phyloP scores from a whole-genome alignment of 2,113 vertebrate genomes.

The Microcebus murinus region DNA sequence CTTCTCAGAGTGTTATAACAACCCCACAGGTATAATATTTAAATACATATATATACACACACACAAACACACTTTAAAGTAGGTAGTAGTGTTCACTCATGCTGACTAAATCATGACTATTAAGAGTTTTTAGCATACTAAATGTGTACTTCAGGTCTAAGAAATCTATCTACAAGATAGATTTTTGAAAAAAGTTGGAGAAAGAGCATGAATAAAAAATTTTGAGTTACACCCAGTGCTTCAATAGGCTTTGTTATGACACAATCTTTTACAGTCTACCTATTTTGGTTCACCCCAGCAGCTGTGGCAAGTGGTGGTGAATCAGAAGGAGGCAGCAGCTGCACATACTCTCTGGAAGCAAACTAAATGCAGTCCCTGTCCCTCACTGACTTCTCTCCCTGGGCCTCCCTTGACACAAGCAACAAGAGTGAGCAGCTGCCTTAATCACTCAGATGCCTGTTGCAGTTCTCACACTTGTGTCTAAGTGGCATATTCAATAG shows the following conservation, averaged over 20 bases:
- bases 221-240: not conserved
- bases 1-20: constrained; percentile 3
- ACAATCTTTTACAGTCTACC: constrained; percentile 8
- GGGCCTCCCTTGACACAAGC: not conserved
- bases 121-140: not conserved
- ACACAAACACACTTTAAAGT: not conserved
- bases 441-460: constrained; percentile 13
- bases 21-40: not conserved
- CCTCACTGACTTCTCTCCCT: not conserved
- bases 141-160: not conserved
- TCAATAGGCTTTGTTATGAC: not conserved
- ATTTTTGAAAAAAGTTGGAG: not conserved
- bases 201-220: not conserved
- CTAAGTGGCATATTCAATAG: not conserved
- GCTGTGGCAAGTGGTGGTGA: constrained; percentile 64
- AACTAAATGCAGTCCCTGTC: constrained; percentile 42
- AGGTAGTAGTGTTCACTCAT: not conserved
- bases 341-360: constrained; percentile 39
- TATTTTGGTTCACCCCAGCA: constrained; percentile 57
- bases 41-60: not conserved
- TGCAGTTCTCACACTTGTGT: not conserved
- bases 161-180: not conserved
- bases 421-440: constrained; percentile 53
- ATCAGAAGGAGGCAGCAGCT: constrained; percentile 49
- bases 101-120: not conserved